Evolutionary conservation across 2,797 vertebrate genomes (phyloP), one percentile per base, ranked within the genome.

Genomic region (Balearica regulorum): DNA sequence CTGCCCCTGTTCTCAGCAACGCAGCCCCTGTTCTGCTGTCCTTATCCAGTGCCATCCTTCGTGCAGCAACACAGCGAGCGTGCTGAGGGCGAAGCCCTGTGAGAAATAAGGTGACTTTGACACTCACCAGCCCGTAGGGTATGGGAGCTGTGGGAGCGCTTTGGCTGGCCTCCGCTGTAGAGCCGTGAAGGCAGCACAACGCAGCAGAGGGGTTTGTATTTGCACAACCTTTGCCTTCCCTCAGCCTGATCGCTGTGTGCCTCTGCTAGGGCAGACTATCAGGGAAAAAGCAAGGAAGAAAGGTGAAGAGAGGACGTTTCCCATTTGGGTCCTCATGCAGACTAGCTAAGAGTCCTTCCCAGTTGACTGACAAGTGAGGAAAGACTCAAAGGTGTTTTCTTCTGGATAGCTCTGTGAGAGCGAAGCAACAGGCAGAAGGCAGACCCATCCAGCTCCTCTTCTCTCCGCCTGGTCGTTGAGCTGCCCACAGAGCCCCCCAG

Each of bases 1-100:
- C 5, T 16, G 31, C 1, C 33, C 13, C 33, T 0, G 0, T 48
- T 73, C 62, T n/a, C 46, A 77, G 76, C 0, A 1, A 18, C 1
- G 3, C 18, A 16, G 43, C 19, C 16, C 20, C 10, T 13, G 28
- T 17, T 60, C 41, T n/a, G 58, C 31, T 57, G 28, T 25, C 57
- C 39, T 39, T 48, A 10, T 5, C 29, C 48, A 24, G 48, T 6
- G 24, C 31, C 17, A n/a, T 31, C 19, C 55, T 48, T 58, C 57
- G 17, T 4, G 21, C 44, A 48, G 54, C 26, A 72, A 69, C 22
- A 7, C 49, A 16, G 33, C 5, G n/a, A 69, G 29, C 0, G 8
- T 29, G 53, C 41, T 21, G 35, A 41, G 51, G 68, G 69, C 3
- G 16, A 82, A 76, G 22, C 12, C 17, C n/a, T 35, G 29, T 13